Percentiles rank a stretch among this genome's conserved stretches.
phyloP scores from a whole-genome alignment of 1,140 invertebrate species.

The Metaphire vulgaris region DNA sequence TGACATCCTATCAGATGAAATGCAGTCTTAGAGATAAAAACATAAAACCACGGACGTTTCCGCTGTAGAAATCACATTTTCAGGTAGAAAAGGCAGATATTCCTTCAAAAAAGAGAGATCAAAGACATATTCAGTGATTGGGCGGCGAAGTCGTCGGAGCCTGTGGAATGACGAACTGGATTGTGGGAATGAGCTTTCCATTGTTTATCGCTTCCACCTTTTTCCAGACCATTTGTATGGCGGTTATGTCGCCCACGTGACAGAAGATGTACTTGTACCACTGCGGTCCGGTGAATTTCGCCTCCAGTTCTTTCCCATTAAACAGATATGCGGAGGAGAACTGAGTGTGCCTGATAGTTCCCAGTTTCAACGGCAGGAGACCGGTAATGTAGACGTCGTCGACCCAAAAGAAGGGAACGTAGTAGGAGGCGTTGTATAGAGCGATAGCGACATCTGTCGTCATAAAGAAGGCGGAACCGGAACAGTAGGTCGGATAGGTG shows the following conservation, averaged over 20 bases:
- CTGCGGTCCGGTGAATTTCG: conserved; percentile 29
- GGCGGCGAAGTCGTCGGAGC: neutral
- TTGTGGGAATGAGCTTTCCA: conserved; percentile 4
- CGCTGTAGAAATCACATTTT: too few species aligned
- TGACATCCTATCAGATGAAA: too few species aligned
- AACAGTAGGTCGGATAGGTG: conserved; percentile 29
- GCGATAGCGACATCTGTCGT: conserved; percentile 13
- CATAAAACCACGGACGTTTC: too few species aligned
- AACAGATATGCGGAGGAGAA: conserved; percentile 28
- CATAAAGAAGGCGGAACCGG: conserved; percentile 23
- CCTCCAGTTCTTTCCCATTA: conserved; percentile 24
- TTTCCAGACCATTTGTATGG: conserved; percentile 25
- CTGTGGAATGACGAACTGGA: conserved; percentile 5
- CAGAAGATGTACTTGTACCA: conserved; percentile 31
- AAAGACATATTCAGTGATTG: too few species aligned
- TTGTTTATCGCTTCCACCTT: conserved; percentile 15
- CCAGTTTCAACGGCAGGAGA: conserved; percentile 29
- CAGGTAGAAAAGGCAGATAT: too few species aligned
- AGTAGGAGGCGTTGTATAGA: conserved; percentile 20
- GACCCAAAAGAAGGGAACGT: conserved; percentile 35
- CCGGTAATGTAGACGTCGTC: conserved; percentile 34
- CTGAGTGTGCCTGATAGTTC: conserved; percentile 29
- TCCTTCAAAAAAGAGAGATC: too few species aligned
- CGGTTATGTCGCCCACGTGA: conserved; percentile 24
- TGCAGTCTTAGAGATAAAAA: too few species aligned